These are phyloP conservation scores for Sphenodon punctatus DNA, from an alignment of 2,797 vertebrate genomes.

Conservation along the genomic window DNA sequence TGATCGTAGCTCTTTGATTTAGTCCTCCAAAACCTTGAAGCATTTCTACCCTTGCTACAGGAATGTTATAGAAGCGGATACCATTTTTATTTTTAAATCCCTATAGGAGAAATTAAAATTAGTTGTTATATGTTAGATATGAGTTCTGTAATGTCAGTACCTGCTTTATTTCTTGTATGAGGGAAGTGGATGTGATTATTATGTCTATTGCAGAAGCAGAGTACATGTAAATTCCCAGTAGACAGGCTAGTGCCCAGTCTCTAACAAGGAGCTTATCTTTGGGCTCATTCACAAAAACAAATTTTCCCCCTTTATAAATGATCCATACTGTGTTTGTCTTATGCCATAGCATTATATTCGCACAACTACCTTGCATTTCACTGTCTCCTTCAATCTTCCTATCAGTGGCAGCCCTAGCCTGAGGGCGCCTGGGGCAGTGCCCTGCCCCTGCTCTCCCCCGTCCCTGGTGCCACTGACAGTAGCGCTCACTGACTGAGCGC, in stretches of 20 bases:
- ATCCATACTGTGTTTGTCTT: neutral
- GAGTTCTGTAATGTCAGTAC: neutral
- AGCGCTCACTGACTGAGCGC: too few species aligned
- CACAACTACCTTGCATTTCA: too few species aligned
- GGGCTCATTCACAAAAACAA: too few species aligned
- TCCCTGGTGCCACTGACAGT: too few species aligned
- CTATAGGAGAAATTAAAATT: neutral
- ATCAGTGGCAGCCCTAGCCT: too few species aligned
- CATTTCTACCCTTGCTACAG: conserved; percentile 1
- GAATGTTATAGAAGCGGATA: neutral
- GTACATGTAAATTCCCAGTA: neutral
- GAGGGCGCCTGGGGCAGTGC: too few species aligned
- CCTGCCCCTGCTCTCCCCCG: too few species aligned
- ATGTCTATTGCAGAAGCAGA: neutral
- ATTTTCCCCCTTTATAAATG: too few species aligned
- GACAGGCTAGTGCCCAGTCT: neutral
- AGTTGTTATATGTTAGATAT: neutral
- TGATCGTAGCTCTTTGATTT: neutral
- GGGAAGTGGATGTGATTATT: neutral
- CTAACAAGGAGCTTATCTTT: neutral
- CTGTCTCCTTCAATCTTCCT: too few species aligned
- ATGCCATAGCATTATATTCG: neutral
- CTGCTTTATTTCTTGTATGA: neutral
- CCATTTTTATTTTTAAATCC: neutral
- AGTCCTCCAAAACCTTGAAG: neutral